phyloP scores from a whole-genome alignment of 64 coral and sea anemone species.

The Stichodactyla helianthus region DNA sequence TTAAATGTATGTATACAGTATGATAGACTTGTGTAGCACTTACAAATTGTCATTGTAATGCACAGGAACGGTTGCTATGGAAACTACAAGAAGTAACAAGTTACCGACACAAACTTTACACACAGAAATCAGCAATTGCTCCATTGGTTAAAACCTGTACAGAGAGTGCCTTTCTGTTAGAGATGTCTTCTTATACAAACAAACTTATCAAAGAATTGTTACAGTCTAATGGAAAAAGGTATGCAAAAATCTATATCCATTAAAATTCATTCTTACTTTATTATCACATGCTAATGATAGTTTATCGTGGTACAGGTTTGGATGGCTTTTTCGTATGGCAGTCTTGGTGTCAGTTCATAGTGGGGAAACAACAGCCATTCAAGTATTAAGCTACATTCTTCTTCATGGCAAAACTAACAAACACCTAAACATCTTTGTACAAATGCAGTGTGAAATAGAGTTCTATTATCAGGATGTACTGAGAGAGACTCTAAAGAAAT shows the following conservation, averaged over 20 bases:
- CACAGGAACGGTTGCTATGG: slow-evolving; percentile 29
- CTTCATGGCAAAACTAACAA: slow-evolving; percentile 9
- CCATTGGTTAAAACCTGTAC: slow-evolving; percentile 14
- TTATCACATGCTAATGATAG: neutral
- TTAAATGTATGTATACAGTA: too few relatives aligned
- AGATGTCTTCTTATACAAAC: slow-evolving; percentile 19
- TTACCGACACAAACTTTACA: slow-evolving; percentile 41
- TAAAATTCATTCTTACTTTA: neutral
- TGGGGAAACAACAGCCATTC: slow-evolving; percentile 30
- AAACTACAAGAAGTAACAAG: slow-evolving; percentile 34
- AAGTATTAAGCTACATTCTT: slow-evolving; percentile 21
- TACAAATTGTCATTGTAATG: neutral
- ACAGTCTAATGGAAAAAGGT: slow-evolving; percentile 18
- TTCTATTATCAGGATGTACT: slow-evolving; percentile 36
- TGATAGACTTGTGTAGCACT: too few relatives aligned
- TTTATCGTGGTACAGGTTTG: slow-evolving; percentile 4
- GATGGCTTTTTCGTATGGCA: slow-evolving; percentile 38
- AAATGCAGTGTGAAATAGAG: slow-evolving; percentile 44
- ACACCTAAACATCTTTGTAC: slow-evolving; percentile 30
- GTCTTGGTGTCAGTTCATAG: slow-evolving; percentile 37
- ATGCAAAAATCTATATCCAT: neutral
- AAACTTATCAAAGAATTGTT: slow-evolving; percentile 27
- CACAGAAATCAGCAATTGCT: slow-evolving; percentile 24
- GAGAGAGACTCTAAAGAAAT: slow-evolving; percentile 32
- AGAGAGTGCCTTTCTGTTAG: slow-evolving; percentile 46